Percentiles rank a stretch among this genome's conserved stretches.
Conservation (phyloP, 2,797 vertebrate species). For the Protosalanx chinensis region DNA sequence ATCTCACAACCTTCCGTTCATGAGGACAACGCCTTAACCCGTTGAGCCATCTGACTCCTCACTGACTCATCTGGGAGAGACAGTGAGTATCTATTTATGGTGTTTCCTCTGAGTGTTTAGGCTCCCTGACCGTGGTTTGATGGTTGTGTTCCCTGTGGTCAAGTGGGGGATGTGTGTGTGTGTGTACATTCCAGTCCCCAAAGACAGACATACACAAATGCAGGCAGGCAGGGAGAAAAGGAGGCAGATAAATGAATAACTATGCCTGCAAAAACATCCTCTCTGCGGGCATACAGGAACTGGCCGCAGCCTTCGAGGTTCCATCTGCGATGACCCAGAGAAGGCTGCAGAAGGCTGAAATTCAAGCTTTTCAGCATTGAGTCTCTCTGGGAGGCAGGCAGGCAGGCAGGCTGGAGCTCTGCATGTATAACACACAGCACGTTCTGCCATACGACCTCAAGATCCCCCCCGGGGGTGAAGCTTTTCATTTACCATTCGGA, state of each 20-base stretch:
- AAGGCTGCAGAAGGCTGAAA: neutral
- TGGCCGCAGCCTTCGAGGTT: too few species aligned
- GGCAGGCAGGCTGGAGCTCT: neutral
- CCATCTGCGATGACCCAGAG: too few species aligned
- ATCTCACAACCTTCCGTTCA: too few species aligned
- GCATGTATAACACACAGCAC: neutral
- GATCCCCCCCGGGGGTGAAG: neutral
- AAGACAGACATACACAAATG: neutral
- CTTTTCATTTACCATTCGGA: neutral
- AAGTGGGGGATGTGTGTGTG: neutral
- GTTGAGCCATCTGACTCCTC: too few species aligned
- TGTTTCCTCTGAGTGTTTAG: too few species aligned
- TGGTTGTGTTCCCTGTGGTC: too few species aligned
- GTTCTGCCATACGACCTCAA: neutral
- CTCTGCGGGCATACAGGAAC: neutral
- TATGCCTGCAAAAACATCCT: slow-evolving; percentile 10
- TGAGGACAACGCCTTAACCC: too few species aligned
- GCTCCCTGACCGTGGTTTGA: too few species aligned
- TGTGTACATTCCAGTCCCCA: neutral
- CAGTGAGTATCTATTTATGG: neutral
- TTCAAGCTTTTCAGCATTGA: neutral
- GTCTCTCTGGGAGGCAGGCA: neutral
- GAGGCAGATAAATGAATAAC: slow-evolving; percentile 24
- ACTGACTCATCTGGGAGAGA: neutral
- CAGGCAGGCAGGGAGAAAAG: slow-evolving; percentile 6